Evolutionary conservation across 1,140 invertebrate species (phyloP).

Genomic region (Zaprionus camerounensis): DNA sequence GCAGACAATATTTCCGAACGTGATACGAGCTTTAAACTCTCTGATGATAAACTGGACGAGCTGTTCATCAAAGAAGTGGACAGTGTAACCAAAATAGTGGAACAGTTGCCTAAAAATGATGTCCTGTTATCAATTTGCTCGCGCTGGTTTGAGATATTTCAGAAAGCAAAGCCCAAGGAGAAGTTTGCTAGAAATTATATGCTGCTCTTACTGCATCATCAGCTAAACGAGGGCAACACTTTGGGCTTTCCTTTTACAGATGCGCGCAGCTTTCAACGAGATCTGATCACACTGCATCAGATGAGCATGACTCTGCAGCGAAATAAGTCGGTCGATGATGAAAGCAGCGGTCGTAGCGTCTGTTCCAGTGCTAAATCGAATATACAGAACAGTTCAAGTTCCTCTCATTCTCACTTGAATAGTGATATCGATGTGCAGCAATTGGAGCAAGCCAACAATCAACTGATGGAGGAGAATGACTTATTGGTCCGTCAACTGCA

Average conservation of each 20-base stretch:
- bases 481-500: conserved; percentile 18
- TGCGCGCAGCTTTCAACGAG: conserved; percentile 24
- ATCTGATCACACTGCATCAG: conserved; percentile 45
- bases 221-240: conserved; percentile 48
- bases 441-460: background rate
- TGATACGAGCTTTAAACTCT: background rate
- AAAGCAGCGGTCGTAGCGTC: background rate
- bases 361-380: background rate
- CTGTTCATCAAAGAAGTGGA: conserved; percentile 57
- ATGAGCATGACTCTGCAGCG: conserved; percentile 1
- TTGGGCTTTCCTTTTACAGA: conserved; percentile 67
- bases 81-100: conserved; percentile 36
- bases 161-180: conserved; percentile 39
- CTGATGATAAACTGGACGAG: conserved; percentile 51
- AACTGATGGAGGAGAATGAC: conserved; percentile 29
- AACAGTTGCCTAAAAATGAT: conserved; percentile 32
- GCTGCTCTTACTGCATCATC: conserved; percentile 59
- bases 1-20: background rate
- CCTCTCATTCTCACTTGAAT: background rate
- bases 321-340: background rate
- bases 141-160: conserved; percentile 65
- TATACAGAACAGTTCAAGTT: background rate
- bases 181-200: conserved; percentile 67
- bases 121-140: conserved; percentile 40
- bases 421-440: background rate